Base-by-base conservation (phyloP, 2,888 invertebrate species). In the Acanthosepion esculentum region DNA sequence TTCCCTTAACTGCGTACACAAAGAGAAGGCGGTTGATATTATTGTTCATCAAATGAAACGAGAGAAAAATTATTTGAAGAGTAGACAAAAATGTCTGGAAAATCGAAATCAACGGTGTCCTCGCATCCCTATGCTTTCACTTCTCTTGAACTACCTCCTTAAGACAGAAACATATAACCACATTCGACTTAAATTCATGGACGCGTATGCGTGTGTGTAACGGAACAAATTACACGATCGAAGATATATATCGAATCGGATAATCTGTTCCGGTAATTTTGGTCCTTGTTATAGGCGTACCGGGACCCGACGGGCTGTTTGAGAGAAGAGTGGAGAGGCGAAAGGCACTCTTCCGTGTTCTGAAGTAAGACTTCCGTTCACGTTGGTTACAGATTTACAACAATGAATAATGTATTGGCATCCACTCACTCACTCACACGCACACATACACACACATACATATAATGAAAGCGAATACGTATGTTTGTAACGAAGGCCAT, bases 181-280 rank as follows among this genome's bases (percentile, higher is more conserved):
- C n/a, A 78, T 15, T 23, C 12, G 7, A 18, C n/a, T n/a, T 4
- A 78, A 8, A 78, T n/a, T 12, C 78, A 78, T n/a, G 78, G 7
- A n/a, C 78, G 59, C n/a, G 78, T 33, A 20, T 78, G 78, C 20
- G 78, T 33, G 78, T n/a, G n/a, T 78, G n/a, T 23, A 15, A 78
- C 33, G 78, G n/a, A 78, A n/a, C 78, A 78, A 78, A 78, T 78
- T n/a, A 78, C 78, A 78, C n/a, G n/a, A 33, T 78, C n/a, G 78
- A 15, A 78, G 78, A 78, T 78, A 78, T n/a, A n/a, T 78, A 78
- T 78, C 78, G 78, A 78, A 78, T 78, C 78, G n/a, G 78, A 78
- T 78, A n/a, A 78, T 78, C 78, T 78, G 78, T 78, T 78, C n/a
- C 78, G 78, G n/a, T 78, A 78, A 78, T 78, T 78, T n/a, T n/a